phyloP scores from a whole-genome alignment of 2,797 vertebrate species.

The Glossophaga mutica region DNA sequence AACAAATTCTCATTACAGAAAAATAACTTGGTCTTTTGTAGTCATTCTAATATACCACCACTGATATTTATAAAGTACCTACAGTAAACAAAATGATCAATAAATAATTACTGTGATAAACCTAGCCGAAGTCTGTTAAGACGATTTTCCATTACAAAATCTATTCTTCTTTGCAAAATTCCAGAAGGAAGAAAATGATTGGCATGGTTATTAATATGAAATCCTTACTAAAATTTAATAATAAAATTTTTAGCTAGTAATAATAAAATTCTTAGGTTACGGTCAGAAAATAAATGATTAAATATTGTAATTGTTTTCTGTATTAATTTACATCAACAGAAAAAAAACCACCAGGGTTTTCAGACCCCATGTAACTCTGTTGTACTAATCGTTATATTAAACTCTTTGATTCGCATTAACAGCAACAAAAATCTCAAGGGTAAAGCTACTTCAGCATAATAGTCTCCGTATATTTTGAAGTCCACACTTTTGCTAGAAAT shows the following conservation, averaged over 20 bases:
- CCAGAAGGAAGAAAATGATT: slow-evolving; percentile 64
- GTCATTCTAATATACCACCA: slow-evolving; percentile 46
- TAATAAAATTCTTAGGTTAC: slow-evolving; percentile 19
- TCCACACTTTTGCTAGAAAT: background rate
- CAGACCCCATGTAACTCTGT: background rate
- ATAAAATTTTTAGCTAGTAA: slow-evolving; percentile 12
- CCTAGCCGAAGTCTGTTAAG: slow-evolving; percentile 28
- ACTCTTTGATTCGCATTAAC: background rate
- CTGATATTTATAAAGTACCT: slow-evolving; percentile 37
- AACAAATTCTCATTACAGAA: slow-evolving; percentile 59
- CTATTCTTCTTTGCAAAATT: slow-evolving; percentile 54
- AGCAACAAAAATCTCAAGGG: background rate
- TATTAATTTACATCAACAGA: slow-evolving; percentile 37
- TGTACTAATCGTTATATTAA: slow-evolving; percentile 22
- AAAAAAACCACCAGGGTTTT: slow-evolving; percentile 43
- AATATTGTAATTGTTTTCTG: slow-evolving; percentile 37
- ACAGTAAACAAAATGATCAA: slow-evolving; percentile 59
- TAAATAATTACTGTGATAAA: slow-evolving; percentile 67
- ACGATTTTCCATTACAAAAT: slow-evolving; percentile 36
- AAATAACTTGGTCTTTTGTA: slow-evolving; percentile 45
- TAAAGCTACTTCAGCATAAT: slow-evolving; percentile 22
- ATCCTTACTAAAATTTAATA: background rate
- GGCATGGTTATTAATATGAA: background rate
- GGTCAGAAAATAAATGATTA: slow-evolving; percentile 40
- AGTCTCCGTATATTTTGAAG: background rate